Percentiles rank a stretch among this genome's conserved stretches.
Conservation (phyloP, 2,888 invertebrate genomes). For the Emmelina monodactyla region DNA sequence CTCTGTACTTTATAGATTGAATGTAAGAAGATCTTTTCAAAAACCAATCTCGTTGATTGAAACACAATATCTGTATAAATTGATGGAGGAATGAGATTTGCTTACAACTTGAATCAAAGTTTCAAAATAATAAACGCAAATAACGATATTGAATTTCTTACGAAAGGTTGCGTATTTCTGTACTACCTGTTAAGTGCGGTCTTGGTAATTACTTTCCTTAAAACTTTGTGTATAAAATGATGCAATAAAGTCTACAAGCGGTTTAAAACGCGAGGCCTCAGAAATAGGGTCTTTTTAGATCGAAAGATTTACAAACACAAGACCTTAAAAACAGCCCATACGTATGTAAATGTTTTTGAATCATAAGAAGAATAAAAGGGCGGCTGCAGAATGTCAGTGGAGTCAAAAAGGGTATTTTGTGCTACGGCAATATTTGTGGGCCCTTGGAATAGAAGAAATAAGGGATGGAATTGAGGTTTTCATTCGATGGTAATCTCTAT, state of each 20-base stretch:
- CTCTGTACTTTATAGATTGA: constrained; percentile 22
- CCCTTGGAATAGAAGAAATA: constrained; percentile 56
- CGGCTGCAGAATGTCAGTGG: constrained; percentile 43
- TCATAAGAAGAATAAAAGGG: constrained; percentile 46
- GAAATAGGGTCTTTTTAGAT: no score
- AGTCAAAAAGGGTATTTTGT: constrained; percentile 51
- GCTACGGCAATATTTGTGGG: constrained; percentile 52
- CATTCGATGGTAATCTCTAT: constrained; percentile 66
- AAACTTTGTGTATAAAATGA: no score
- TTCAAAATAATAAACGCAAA: not conserved
- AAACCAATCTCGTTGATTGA: constrained; percentile 1
- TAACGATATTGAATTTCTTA: no score
- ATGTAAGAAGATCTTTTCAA: not conserved
- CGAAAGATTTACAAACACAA: no score
- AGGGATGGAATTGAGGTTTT: constrained; percentile 59
- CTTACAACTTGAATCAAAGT: not conserved
- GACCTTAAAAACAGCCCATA: no score
- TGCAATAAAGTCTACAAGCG: no score
- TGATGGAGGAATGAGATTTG: not conserved
- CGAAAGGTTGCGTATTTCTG: no score
- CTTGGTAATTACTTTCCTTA: no score
- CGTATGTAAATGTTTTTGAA: constrained; percentile 31
- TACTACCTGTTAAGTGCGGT: no score
- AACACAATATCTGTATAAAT: not conserved
- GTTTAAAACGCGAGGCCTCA: no score